phyloP scores from a whole-genome alignment of 2,888 invertebrate genomes.

The Leuctra nigra region DNA sequence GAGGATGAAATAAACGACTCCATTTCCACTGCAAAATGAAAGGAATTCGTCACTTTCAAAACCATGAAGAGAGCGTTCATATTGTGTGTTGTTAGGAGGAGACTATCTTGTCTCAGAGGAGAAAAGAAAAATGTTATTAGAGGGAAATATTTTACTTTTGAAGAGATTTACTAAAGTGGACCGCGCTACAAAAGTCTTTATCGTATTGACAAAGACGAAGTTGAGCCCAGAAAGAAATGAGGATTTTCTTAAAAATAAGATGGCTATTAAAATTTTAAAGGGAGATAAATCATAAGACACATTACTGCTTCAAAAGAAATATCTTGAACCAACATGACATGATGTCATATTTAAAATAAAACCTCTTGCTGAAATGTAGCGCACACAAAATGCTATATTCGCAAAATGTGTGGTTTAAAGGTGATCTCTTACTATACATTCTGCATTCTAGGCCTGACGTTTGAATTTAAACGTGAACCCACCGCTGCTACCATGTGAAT shows the following conservation, averaged over 20 bases:
- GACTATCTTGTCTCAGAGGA: conserved; percentile 4
- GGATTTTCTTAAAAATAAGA: background rate
- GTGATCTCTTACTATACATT: too few relatives aligned
- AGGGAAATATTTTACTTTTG: background rate
- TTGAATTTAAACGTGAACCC: too few relatives aligned
- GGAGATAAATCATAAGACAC: background rate
- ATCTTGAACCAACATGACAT: too few relatives aligned
- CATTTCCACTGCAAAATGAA: conserved; percentile 16
- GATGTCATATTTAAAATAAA: too few relatives aligned
- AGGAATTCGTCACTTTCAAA: conserved; percentile 14
- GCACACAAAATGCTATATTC: too few relatives aligned
- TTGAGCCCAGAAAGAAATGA: background rate
- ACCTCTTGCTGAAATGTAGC: too few relatives aligned
- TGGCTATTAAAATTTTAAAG: background rate
- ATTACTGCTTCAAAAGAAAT: too few relatives aligned
- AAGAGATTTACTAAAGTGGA: background rate
- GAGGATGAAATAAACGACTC: conserved; percentile 11
- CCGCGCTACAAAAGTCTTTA: background rate
- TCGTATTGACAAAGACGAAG: background rate
- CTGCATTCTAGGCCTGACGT: too few relatives aligned
- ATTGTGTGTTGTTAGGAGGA: background rate
- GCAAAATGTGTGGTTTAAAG: too few relatives aligned
- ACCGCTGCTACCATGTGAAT: too few relatives aligned
- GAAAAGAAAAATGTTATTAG: background rate
- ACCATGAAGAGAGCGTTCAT: conserved; percentile 5